Base-by-base conservation (phyloP, 2,113 vertebrate species). In the Ammodytes dubius region DNA sequence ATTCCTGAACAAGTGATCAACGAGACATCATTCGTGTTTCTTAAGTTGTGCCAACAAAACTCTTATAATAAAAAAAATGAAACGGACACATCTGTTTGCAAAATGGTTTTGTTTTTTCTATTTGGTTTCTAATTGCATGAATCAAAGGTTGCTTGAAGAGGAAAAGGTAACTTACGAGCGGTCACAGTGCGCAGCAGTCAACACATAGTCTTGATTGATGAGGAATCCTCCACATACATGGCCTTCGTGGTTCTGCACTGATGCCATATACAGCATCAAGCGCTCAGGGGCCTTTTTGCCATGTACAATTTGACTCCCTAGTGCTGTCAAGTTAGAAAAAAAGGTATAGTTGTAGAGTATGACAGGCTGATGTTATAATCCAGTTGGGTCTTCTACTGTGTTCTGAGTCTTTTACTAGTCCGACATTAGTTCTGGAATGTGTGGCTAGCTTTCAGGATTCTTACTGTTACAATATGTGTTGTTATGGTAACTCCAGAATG, bases 201-300 rank as follows among this genome's bases (percentile, higher is more conserved):
- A 49, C 13, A 95, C 91, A 2, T 94, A 95, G 60, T 84, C 56
- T 3, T 68, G 65, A 6, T 79, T 84, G 17, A 96, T 78, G 10
- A 96, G 93, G 1, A 94, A 91, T 6, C 89, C 95, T 0, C 95
- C 95, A 9, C 95, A 96, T 40, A 71, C 40, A 77, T 95, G 94
- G 0, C 2, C 7, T 0, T 2, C 2, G 0, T 65, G 2, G 4
- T 47, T 3, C 14, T 90, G 89, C 53, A 93, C 56, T 0, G 91
- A 96, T 0, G 87, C 96, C 67, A 96, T 87, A 69, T 93, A 96
- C 68, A 90, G 92, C 72, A 91, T 65, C 7, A 88, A 93, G 0
- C 94, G 91, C 0, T 92, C 90, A 0, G 0, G 59, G 4, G 27
- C 95, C 0, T 52, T 85, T 0, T 8, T 80, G 1, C 96, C 96